A percentile compares a stretch with the other conserved stretches of the same genome.
Conservation (phyloP, 2,113 vertebrate genomes). For the Pachycephala philippinensis region DNA sequence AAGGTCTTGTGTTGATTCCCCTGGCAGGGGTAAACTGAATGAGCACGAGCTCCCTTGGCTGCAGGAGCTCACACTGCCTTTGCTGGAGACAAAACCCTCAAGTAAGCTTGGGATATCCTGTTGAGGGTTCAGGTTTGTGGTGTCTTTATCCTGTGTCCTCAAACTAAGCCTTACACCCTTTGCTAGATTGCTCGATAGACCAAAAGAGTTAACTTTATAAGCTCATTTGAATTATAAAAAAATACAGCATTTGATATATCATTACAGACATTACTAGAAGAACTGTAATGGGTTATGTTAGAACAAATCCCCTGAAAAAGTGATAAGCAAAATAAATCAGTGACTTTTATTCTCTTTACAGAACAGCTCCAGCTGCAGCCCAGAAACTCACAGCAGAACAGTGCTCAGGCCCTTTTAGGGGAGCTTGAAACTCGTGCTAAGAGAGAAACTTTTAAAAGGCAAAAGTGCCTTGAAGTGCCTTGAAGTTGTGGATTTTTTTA, state of each 20-base stretch:
- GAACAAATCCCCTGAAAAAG: neutral
- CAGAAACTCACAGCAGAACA: neutral
- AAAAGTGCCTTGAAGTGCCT: neutral
- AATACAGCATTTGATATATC: neutral
- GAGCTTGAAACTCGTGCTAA: neutral
- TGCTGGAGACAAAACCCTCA: neutral
- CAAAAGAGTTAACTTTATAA: neutral
- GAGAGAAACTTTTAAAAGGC: neutral
- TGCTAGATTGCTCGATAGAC: neutral
- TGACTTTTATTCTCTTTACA: neutral
- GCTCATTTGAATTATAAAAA: neutral
- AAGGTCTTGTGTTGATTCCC: conserved; percentile 6
- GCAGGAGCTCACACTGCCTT: neutral
- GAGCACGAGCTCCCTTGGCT: neutral
- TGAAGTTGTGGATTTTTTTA: neutral
- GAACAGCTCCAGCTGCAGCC: neutral
- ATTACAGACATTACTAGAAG: neutral
- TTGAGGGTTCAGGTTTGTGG: neutral
- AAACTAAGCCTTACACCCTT: neutral
- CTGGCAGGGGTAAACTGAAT: neutral
- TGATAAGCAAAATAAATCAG: neutral
- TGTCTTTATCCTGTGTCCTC: neutral
- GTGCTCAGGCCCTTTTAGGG: neutral
- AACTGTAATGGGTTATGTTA: neutral
- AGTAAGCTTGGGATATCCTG: neutral